Conservation (phyloP, 2,888 invertebrate genomes). For the Eristalinus sepulchralis region DNA sequence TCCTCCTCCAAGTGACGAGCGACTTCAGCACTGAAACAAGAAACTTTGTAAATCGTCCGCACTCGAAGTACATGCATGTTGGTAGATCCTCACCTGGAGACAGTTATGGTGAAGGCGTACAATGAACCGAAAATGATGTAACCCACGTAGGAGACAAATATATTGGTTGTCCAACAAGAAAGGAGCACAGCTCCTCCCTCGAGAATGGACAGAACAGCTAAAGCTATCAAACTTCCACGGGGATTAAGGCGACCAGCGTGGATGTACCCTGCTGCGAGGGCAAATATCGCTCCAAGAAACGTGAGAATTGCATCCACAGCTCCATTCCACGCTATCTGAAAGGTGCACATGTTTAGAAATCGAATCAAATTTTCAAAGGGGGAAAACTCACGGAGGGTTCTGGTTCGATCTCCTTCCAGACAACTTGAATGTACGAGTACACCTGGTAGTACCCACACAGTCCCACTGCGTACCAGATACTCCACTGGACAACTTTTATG, state of each 20-base stretch:
- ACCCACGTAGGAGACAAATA: conserved; percentile 88
- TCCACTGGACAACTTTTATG: conserved; percentile 86
- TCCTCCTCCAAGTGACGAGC: conserved; percentile 90
- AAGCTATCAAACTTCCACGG: conserved; percentile 80
- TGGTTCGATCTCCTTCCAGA: conserved; percentile 84
- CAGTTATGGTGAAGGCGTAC: conserved; percentile 85
- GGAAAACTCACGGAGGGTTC: conserved; percentile 75
- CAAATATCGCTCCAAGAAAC: conserved; percentile 85
- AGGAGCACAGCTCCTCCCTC: conserved; percentile 83
- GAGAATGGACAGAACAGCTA: conserved; percentile 82
- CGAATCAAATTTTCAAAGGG: neutral
- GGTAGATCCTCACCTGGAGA: conserved; percentile 75
- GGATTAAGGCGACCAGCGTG: conserved; percentile 77
- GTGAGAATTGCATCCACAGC: conserved; percentile 91
- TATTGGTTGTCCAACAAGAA: conserved; percentile 83
- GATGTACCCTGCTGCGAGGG: conserved; percentile 82
- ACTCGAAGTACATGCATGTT: neutral
- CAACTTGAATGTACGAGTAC: conserved; percentile 86
- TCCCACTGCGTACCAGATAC: conserved; percentile 88
- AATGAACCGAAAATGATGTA: conserved; percentile 89
- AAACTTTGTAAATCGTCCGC: neutral
- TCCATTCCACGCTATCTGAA: conserved; percentile 84
- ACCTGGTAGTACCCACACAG: conserved; percentile 88
- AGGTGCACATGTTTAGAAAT: neutral
- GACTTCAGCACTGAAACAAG: conserved; percentile 88